Evolutionary conservation across 1,140 invertebrate species (phyloP), one percentile per base, ranked within the genome.

Genomic region (Carposina sasakii): DNA sequence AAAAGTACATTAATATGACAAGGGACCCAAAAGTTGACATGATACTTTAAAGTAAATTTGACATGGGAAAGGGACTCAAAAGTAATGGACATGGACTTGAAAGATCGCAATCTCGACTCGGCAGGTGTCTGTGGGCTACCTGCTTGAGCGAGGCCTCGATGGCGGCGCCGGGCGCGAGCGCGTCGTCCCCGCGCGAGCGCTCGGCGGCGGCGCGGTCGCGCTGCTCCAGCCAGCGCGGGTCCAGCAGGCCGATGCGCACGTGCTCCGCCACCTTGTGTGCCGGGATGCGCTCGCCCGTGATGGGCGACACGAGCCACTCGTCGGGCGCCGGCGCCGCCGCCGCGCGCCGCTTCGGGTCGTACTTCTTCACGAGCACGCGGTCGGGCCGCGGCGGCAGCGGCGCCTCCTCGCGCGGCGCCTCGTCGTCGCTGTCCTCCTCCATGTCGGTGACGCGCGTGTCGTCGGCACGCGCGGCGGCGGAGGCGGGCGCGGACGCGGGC

Each of bases 211-310:
- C 83, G 20, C 82, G 63, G 70, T 99, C 97, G 31, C 97, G 86
- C 72, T 99, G 96, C 81, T 99, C 97, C 36, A 99, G 92, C 97
- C 98, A 99, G 58, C 97, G 91, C 15, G 98, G 97, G 91, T 99
- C 98, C 63, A 99, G 81, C 45, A 99, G 86, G 40, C 97, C 97
- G 75, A 99, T 99, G 49, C 96, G 91, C 91, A 99, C 96, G 84
- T 99, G 98, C 66, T 99, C 96, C 47, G 96, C 95, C 2, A 99
- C 94, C 82, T 99, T 98, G 62, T 93, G 94, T 0, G 97, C 97
- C 0, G 97, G 96, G 65, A 99, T 98, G 67, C 93, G 92, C 75
- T 99, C 98, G 26, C 97, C 97, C 16, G 98, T 99, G 62, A 99
- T 96, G 0, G 98, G 98, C 1, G 98, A 99, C 48, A 99, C 96